Evolutionary conservation across 1,140 invertebrate species (phyloP), one percentile per base, ranked within the genome.

Genomic region (Pogonus chalceus): DNA sequence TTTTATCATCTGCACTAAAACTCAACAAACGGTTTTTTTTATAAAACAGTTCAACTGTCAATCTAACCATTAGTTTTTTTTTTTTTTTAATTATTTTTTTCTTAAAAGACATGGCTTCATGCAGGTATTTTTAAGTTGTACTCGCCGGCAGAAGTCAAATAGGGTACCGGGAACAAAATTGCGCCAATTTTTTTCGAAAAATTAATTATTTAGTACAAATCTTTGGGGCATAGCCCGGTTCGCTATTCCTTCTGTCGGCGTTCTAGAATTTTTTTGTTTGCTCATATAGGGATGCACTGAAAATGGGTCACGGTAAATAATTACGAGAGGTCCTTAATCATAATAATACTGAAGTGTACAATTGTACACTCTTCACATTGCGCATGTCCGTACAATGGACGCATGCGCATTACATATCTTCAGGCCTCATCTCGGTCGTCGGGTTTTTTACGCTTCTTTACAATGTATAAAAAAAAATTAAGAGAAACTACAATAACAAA

Each of bases 1-100:
- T 66, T n/a, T 12, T 43, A 43, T 22, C 20, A 49, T 21, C 20
- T 21, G 47, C 16, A 21, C 9, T 22, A 49, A 9, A 21, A 23
- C 22, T 22, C 47, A 21, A 49, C 18, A 43, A 43, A 43, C 18
- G 37, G 9, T 43, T 43, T 18, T 43, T 18, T 43, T 43, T 43
- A 43, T 31, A 31, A 31, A 31, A 31, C 26, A 31, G 26, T 31
- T 31, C 26, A 31, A 31, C 26, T 31, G 26, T 31, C 26, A 14
- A 7, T 31, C 26, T 31, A 31, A 31, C 26, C 26, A 31, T 31
- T 31, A 31, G 4, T 4, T 31, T 31, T n/a, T n/a, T n/a, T n/a
- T n/a, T n/a, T n/a, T n/a, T n/a, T n/a, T n/a, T n/a, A n/a, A n/a
- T n/a, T n/a, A n/a, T n/a, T n/a, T n/a, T n/a, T n/a, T n/a, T 31